phyloP scores from a whole-genome alignment of 2,888 invertebrate species.

The Coremacera marginata region DNA sequence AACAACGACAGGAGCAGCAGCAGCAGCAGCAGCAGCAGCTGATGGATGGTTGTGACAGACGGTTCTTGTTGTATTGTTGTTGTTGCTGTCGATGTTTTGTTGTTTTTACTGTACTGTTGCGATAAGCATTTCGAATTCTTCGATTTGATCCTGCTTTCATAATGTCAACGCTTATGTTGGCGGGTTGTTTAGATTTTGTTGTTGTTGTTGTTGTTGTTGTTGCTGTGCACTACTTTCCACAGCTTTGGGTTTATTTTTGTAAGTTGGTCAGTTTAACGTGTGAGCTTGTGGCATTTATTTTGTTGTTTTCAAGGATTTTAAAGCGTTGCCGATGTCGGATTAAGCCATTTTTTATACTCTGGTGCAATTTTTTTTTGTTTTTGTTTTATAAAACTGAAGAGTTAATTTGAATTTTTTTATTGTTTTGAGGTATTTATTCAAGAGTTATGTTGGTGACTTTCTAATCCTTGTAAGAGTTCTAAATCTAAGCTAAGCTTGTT shows the following conservation, averaged over 20 bases:
- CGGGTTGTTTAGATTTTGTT: conserved; percentile 9
- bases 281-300: neutral
- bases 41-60: conserved; percentile 7
- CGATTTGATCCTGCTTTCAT: conserved; percentile 11
- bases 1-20: conserved; percentile 15
- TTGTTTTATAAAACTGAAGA: no score
- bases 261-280: conserved; percentile 21
- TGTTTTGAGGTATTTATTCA: no score
- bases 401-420: no score
- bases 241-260: conserved; percentile 11
- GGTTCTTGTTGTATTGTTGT: neutral
- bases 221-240: neutral
- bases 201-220: conserved; percentile 9
- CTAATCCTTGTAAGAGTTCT: no score
- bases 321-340: conserved; percentile 17
- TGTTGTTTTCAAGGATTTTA: conserved; percentile 10
- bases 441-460: no score
- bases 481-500: no score
- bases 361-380: neutral
- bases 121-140: conserved; percentile 24
- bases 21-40: conserved; percentile 24
- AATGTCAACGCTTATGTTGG: conserved; percentile 29
- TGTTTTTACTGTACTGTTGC: neutral
- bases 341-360: conserved; percentile 27
- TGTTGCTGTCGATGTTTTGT: conserved; percentile 13